Conservation (phyloP, 2,113 vertebrate genomes). For the Nicator chloris region DNA sequence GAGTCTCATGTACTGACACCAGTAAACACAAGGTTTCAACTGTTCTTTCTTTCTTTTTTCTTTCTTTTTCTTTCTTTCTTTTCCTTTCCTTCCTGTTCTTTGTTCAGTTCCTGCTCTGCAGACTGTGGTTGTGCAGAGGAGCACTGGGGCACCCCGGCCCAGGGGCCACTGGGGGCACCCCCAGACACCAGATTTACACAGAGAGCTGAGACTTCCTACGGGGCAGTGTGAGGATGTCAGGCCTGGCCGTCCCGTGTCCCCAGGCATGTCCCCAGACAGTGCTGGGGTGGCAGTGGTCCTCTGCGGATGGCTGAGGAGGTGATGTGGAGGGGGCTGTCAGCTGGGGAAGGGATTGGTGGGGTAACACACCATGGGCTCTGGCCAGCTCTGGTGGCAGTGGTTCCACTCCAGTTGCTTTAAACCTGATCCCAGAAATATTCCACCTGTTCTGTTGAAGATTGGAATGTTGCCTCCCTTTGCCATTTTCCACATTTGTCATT, state of each 20-base stretch:
- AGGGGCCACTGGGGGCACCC: neutral
- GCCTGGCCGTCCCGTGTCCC: slow-evolving; percentile 7
- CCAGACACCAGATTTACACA: neutral
- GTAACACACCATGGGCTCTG: neutral
- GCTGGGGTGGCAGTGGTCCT: slow-evolving; percentile 25
- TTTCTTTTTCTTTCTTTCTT: neutral
- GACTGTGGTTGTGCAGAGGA: slow-evolving; percentile 23
- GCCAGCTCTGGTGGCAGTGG: neutral
- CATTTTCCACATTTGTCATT: neutral
- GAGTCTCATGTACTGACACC: slow-evolving; percentile 72
- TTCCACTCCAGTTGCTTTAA: neutral
- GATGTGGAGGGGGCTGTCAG: neutral
- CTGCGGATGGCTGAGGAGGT: slow-evolving; percentile 2
- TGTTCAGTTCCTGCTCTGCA: slow-evolving; percentile 55
- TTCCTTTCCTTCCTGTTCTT: slow-evolving; percentile 11
- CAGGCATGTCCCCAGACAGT: slow-evolving; percentile 1
- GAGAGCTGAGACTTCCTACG: neutral
- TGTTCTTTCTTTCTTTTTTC: slow-evolving; percentile 57
- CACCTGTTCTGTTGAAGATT: neutral
- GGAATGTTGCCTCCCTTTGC: neutral
- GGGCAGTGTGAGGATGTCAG: slow-evolving; percentile 9
- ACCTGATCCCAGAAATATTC: neutral
- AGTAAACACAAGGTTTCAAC: slow-evolving; percentile 72
- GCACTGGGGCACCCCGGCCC: neutral
- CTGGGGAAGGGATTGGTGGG: neutral